Conservation (phyloP, 2,797 vertebrate genomes). For the Sebastolobus altivelis region DNA sequence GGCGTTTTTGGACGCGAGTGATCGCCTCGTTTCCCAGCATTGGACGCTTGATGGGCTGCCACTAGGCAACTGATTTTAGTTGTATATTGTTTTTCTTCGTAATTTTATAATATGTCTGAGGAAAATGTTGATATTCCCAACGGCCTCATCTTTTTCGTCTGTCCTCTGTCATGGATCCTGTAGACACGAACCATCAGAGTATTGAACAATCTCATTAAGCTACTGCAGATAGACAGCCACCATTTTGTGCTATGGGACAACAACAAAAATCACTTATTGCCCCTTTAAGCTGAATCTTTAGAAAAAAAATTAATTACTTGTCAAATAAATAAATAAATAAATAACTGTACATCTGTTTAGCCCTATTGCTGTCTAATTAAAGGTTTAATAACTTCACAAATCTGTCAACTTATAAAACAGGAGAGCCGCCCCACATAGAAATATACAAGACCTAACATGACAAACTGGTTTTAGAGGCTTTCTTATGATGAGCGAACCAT, state of each 20-base stretch:
- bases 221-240: neutral
- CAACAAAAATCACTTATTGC: neutral
- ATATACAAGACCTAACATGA: neutral
- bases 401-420: neutral
- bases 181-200: neutral
- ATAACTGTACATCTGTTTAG: slow-evolving; percentile 11
- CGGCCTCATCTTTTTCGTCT: too few relatives aligned
- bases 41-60: too few relatives aligned
- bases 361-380: slow-evolving; percentile 14
- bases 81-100: too few relatives aligned
- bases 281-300: neutral
- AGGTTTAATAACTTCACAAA: neutral
- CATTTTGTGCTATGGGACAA: neutral
- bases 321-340: slow-evolving; percentile 14
- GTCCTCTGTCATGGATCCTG: too few relatives aligned
- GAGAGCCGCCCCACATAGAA: neutral
- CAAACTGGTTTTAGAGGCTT: neutral
- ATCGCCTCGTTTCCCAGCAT: too few relatives aligned
- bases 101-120: too few relatives aligned
- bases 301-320: neutral
- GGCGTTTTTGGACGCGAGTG: too few relatives aligned
- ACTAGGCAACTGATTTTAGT: too few relatives aligned
- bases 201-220: neutral
- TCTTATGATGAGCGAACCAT: neutral
- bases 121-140: too few relatives aligned